Evolutionary conservation across 2,888 invertebrate species (phyloP), one percentile per base, ranked within the genome.

Genomic region (Ornithoptera alexandrae): DNA sequence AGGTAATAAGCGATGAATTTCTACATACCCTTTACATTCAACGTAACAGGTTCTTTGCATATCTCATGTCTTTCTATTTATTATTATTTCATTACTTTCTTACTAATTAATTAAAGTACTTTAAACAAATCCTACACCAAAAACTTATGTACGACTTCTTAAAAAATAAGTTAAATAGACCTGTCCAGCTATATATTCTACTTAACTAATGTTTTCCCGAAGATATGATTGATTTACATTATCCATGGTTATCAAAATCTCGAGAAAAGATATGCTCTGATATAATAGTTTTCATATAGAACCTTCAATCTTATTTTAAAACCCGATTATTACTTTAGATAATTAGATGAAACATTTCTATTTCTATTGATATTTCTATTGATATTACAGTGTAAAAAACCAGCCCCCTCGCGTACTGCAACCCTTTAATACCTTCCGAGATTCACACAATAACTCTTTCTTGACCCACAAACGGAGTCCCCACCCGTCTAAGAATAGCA

Each of bases 391-490:
- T 63, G 81, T 82, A 73, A 74, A 72, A 70, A 71, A 65, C 65
- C 68, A 70, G 74, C 79, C 83, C 81, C 78, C 74, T 73, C 61
- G 20, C 10, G 67, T 67, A 71, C 17, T 15, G 60, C 72, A 72
- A 72, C 77, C 77, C 77, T 76, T 76, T 73, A 67, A 70, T 71
- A 59, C 72, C 73, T 62, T 73, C 58, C 71, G 72, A 74, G 74
- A 81, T 85, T 90, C 90, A 83, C 91, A 90, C 88, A 84, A 83
- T 90, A 87, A 87, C 82, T 90, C 87, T 90, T 87, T 81, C 88
- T 90, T 92, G 92, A 91, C 91, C 92, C 89, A 88, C 85, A 87
- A 88, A 86, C 86, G 88, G 85, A 85, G 83, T 30, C 85, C 84
- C 85, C 84, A 80, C 73, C 72, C 71, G 77, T 80, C 74, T 75